Base-by-base conservation (phyloP, 2,113 vertebrate genomes). In the Phrynosoma platyrhinos region DNA sequence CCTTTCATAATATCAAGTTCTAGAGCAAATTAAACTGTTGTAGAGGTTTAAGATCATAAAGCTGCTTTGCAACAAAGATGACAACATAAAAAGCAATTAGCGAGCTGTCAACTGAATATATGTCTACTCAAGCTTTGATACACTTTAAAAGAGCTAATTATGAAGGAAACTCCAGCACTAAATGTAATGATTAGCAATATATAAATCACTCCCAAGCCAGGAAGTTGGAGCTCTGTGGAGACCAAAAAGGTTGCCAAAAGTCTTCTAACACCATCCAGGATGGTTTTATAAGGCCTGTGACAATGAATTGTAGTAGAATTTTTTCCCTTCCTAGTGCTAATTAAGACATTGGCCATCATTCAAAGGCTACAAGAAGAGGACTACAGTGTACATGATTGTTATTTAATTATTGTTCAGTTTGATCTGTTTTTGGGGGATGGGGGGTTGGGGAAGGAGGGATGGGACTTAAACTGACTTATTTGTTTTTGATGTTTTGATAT, bases 71-170 rank as follows among this genome's bases (percentile, higher is more conserved):
- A 79, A 83, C 93, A 90, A 93, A 85, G 84, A 90, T 91, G 92
- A 94, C 91, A 94, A 93, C 82, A 90, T 91, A 91, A 92, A 95
- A 94, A 93, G 87, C 85, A 94, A 94, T 95, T 94, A 95, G 90
- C 84, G 87, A 93, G 90, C 90, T 95, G 94, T 94, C 94, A 94
- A 89, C 92, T 87, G 52, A 93, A 89, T 94, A 47, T 93, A 83
- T 79, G 83, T 93, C 90, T 91, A 75, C 83, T 92, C 80, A 91
- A 94, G 82, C 91, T 94, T 85, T 91, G 87, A 84, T 88, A 80
- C 91, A 89, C 88, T 94, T 94, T 88, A 93, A 85, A 94, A 89
- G 91, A 93, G 71, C 76, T 93, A 93, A 93, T 95, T 95, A 91
- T 88, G 84, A 90, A 89, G 88, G 89, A 91, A 91, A 87, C 16